These are phyloP conservation scores for Hypomesus transpacificus DNA, from an alignment of 2,113 vertebrate genomes.

Conservation along the genomic window DNA sequence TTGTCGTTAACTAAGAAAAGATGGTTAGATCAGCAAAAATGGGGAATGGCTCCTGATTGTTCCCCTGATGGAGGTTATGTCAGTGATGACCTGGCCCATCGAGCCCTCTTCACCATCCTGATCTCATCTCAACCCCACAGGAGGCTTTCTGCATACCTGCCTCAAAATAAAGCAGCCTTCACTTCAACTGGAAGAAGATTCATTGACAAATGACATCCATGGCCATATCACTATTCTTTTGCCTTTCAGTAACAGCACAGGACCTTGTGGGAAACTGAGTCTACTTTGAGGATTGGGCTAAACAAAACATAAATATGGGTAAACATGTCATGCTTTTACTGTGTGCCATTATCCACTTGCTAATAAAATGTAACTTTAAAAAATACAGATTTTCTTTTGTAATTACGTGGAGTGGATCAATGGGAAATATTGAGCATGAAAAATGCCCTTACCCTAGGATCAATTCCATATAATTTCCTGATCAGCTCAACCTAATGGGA, in stretches of 20 bases:
- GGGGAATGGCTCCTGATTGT: slow-evolving; percentile 5
- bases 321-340: slow-evolving; percentile 14
- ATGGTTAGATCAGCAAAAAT: slow-evolving; percentile 14
- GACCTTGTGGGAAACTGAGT: no score
- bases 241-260: no score
- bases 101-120: no score
- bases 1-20: neutral
- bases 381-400: slow-evolving; percentile 66
- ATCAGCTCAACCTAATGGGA: slow-evolving; percentile 71
- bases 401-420: slow-evolving; percentile 65
- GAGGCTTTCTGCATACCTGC: no score
- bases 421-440: slow-evolving; percentile 65
- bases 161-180: no score
- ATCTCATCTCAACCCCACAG: no score
- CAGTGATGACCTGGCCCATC: neutral
- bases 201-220: no score
- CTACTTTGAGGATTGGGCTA: neutral
- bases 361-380: slow-evolving; percentile 61
- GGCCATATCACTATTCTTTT: no score
- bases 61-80: slow-evolving; percentile 15
- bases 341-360: slow-evolving; percentile 33
- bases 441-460: slow-evolving; percentile 63
- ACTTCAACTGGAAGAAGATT: no score
- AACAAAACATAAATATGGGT: neutral
- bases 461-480: slow-evolving; percentile 72